phyloP scores from a whole-genome alignment of 2,113 vertebrate species.

The Jaculus jaculus region DNA sequence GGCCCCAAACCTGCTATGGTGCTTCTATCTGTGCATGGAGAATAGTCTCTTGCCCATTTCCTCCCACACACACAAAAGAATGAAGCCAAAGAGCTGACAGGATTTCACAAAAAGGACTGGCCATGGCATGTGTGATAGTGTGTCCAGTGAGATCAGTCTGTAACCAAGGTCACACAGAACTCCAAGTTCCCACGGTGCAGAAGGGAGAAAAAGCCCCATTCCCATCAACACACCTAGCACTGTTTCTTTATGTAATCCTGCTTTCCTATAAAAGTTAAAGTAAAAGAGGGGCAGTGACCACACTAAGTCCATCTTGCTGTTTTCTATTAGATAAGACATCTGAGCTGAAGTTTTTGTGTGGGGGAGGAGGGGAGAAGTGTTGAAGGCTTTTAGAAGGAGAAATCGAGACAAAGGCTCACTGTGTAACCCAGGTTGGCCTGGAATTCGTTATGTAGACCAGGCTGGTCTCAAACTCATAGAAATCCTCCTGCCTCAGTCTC shows the following conservation, averaged over 20 bases:
- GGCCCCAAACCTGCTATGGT: not conserved
- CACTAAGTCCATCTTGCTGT: not conserved
- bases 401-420: not conserved
- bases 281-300: not conserved
- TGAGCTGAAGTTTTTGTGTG: not conserved
- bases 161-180: not conserved
- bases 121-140: not conserved
- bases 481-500: not conserved
- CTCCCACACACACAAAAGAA: too few relatives aligned
- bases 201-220: not conserved
- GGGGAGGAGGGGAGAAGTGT: too few relatives aligned
- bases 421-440: not conserved
- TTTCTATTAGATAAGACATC: not conserved
- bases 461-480: not conserved
- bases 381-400: too few relatives aligned
- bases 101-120: not conserved
- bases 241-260: not conserved
- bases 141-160: not conserved
- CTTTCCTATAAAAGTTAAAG: not conserved
- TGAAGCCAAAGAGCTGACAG: not conserved
- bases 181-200: not conserved
- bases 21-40: rapidly evolving
- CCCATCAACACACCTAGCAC: too few relatives aligned
- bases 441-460: not conserved
- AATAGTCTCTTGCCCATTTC: rapidly evolving